Conservation (phyloP, 2,113 vertebrate species). For the Crocuta crocuta region DNA sequence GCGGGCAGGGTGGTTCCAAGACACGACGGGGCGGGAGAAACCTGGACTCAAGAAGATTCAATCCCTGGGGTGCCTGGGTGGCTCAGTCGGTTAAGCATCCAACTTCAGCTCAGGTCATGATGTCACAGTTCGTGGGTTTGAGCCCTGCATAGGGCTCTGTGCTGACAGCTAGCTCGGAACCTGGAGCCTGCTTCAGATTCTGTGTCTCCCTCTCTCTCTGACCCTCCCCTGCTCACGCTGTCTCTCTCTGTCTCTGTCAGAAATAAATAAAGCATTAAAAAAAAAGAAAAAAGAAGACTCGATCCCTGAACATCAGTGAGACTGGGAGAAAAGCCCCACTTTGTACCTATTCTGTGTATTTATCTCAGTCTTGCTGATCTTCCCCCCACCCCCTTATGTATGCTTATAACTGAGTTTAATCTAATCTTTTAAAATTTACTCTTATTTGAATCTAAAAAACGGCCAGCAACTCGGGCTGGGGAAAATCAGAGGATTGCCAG, state of each 20-base stretch:
- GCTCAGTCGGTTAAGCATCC: too few species aligned
- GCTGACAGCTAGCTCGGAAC: too few species aligned
- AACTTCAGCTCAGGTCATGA: too few species aligned
- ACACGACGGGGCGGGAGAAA: not conserved
- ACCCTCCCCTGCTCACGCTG: too few species aligned
- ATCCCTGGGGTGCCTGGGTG: too few species aligned
- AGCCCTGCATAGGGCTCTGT: too few species aligned
- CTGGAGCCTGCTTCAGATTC: too few species aligned
- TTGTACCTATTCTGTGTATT: not conserved
- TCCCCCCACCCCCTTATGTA: not conserved
- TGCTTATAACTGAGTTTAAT: not conserved
- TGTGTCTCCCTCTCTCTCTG: too few species aligned
- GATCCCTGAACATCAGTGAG: not conserved
- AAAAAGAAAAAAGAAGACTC: too few species aligned
- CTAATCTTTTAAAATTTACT: not conserved
- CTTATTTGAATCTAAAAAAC: conserved; percentile 11
- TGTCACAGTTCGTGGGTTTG: too few species aligned
- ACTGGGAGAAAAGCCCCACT: not conserved
- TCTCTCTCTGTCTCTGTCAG: too few species aligned
- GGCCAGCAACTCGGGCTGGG: not conserved
- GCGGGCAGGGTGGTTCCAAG: not conserved
- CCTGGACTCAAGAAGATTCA: not conserved
- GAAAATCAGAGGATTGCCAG: not conserved
- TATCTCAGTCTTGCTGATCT: not conserved
- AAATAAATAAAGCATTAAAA: too few species aligned